Evolutionary conservation across 1,140 invertebrate species (phyloP), one percentile per base, ranked within the genome.

Genomic region (Bicyclus anynana): DNA sequence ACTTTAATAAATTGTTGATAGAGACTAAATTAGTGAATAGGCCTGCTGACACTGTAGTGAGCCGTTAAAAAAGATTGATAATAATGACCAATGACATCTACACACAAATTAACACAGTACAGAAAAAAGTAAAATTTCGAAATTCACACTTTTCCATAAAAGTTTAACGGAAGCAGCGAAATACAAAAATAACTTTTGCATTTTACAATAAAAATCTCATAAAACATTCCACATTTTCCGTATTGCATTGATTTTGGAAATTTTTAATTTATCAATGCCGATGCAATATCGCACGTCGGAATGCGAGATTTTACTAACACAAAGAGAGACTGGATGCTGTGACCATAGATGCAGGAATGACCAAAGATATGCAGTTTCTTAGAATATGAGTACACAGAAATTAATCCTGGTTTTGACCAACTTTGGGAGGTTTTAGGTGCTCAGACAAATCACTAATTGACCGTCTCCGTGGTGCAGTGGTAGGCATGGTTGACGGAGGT

Each of bases 231-330:
- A 5, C 16, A 40, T 16, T 40, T 14, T 10, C 29, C 10, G 29
- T 4, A 33, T 21, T 49, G 29, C 14, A 16, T 12, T 17, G 18
- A 21, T 37, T 37, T 29, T 18, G 16, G 29, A 37, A 59, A 38
- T 37, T 46, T 59, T 59, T 59, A 59, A 59, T 59, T 59, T 47
- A 47, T 59, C 56, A 21, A 46, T 46, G 21, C 42, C 56, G 14
- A 42, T 52, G 49, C 55, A 38, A 51, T 58, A 58, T 37, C 37
- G 20, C 38, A 27, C 16, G 27, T 50, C 13, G 37, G 27, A 46
- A 40, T 58, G 26, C 40, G 37, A 44, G 27, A 40, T 58, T 51
- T 52, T 14, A 13, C 16, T 42, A 10, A 46, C 42, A 46, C 18
- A 52, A 58, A 58, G 48, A 21, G 20, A 58, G 46, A 26, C n/a